Conservation (phyloP, 2,797 vertebrate species). For the Phataginus tricuspis region DNA sequence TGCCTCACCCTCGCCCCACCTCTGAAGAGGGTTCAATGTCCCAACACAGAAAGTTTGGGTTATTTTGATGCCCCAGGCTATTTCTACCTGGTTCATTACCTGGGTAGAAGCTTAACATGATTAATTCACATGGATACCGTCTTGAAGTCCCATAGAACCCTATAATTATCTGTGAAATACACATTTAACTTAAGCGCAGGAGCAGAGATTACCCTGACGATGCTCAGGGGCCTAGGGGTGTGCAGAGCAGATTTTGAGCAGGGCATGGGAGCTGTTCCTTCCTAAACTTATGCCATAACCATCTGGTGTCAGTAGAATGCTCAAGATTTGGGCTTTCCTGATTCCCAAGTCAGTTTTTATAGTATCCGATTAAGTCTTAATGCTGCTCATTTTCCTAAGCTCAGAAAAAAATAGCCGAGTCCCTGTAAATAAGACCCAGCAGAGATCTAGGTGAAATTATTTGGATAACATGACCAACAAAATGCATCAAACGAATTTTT, state of each 20-base stretch:
- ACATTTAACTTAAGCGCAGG: slow-evolving; percentile 76
- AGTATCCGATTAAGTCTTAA: slow-evolving; percentile 44
- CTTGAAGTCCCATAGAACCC: slow-evolving; percentile 75
- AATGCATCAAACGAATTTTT: slow-evolving; percentile 49
- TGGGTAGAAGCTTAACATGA: slow-evolving; percentile 66
- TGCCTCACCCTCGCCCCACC: slow-evolving; percentile 1
- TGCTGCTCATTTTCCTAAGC: neutral
- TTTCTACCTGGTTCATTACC: slow-evolving; percentile 78
- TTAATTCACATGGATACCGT: slow-evolving; percentile 79
- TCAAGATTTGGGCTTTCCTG: neutral
- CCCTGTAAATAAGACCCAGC: slow-evolving; percentile 3
- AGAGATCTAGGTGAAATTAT: slow-evolving; percentile 31
- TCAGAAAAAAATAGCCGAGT: neutral
- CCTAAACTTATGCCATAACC: neutral
- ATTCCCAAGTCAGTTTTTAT: slow-evolving; percentile 38
- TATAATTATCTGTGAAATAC: slow-evolving; percentile 80
- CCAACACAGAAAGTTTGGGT: slow-evolving; percentile 44
- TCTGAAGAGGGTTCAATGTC: slow-evolving; percentile 10
- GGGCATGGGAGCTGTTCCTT: neutral
- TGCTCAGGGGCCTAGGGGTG: slow-evolving; percentile 52
- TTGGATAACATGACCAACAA: slow-evolving; percentile 47
- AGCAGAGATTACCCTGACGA: slow-evolving; percentile 67
- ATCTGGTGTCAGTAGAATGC: neutral
- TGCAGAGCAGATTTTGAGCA: slow-evolving; percentile 51
- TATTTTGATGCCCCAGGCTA: slow-evolving; percentile 64